phyloP scores from a whole-genome alignment of 1,140 invertebrate species.

The Parapsyche elsis region DNA sequence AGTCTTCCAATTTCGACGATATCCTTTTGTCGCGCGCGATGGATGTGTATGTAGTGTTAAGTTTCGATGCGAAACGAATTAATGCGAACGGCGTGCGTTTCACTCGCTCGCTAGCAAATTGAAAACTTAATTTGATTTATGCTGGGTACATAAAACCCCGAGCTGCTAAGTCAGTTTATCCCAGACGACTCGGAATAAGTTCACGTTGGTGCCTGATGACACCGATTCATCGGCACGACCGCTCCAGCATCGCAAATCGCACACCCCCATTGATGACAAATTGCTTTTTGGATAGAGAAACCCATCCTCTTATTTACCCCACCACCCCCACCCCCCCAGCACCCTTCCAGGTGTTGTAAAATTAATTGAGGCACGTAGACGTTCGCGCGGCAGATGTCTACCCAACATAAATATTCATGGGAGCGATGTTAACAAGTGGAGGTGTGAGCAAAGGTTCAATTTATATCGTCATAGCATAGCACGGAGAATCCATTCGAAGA shows the following conservation, averaged over 20 bases:
- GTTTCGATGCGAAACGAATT: not conserved
- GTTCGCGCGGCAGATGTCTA: not conserved
- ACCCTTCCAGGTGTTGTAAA: constrained; percentile 6
- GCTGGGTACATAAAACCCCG: not conserved
- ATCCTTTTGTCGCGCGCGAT: too few relatives aligned
- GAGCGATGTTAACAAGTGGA: constrained; percentile 24
- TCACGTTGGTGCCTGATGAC: not conserved
- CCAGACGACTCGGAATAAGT: not conserved
- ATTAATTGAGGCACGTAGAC: constrained; percentile 36
- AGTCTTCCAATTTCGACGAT: too few relatives aligned
- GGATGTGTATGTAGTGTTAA: too few relatives aligned
- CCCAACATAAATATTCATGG: constrained; percentile 40
- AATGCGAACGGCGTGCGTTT: not conserved
- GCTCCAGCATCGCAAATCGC: constrained; percentile 6
- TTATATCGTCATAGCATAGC: too few relatives aligned
- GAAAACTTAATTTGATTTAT: constrained; percentile 15
- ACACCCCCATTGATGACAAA: constrained; percentile 20
- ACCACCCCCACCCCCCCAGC: not conserved
- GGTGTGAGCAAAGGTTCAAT: not conserved
- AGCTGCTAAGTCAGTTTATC: too few relatives aligned
- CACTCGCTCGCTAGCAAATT: not conserved
- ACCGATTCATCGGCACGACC: not conserved
- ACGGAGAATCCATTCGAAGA: not conserved
- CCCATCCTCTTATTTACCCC: not conserved
- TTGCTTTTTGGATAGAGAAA: constrained; percentile 9